Conservation (phyloP, 2,888 invertebrate genomes). For the Microdon myrmicae region DNA sequence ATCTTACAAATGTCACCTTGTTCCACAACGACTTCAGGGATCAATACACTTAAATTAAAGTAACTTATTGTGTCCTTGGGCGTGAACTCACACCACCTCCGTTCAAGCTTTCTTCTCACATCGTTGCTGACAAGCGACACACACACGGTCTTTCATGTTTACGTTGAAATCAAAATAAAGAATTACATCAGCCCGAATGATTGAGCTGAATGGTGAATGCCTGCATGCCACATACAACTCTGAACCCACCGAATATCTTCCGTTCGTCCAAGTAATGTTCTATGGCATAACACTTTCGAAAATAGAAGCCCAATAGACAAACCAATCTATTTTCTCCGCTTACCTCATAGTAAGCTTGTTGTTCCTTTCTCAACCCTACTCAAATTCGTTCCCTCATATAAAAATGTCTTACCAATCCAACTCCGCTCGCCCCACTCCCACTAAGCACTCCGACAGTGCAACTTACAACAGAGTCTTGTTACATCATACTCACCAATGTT, state of each 20-base stretch:
- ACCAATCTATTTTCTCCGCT: conserved; percentile 34
- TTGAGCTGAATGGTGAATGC: no score
- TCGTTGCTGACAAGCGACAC: no score
- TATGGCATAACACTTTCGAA: conserved; percentile 30
- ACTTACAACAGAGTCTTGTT: conserved; percentile 16
- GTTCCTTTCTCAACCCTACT: conserved; percentile 4
- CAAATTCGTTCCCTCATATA: conserved; percentile 3
- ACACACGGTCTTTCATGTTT: no score
- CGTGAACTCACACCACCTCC: conserved; percentile 21
- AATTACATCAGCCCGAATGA: conserved; percentile 41
- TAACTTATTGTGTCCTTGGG: conserved; percentile 24
- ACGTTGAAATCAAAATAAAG: conserved; percentile 25
- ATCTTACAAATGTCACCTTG: no score
- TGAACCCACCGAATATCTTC: no score
- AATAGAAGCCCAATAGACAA: conserved; percentile 25
- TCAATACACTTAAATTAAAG: no score
- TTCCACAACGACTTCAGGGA: no score
- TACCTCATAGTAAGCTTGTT: conserved; percentile 36
- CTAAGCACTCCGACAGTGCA: conserved; percentile 12
- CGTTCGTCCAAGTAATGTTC: conserved; percentile 16
- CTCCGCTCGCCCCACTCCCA: conserved; percentile 7
- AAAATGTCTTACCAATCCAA: conserved; percentile 12
- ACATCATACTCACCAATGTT: conserved; percentile 27
- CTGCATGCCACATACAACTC: no score
- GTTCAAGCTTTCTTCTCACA: conserved; percentile 16